Evolutionary conservation across 2,888 invertebrate genomes (phyloP).

Genomic region (Ophioninae sp.): DNA sequence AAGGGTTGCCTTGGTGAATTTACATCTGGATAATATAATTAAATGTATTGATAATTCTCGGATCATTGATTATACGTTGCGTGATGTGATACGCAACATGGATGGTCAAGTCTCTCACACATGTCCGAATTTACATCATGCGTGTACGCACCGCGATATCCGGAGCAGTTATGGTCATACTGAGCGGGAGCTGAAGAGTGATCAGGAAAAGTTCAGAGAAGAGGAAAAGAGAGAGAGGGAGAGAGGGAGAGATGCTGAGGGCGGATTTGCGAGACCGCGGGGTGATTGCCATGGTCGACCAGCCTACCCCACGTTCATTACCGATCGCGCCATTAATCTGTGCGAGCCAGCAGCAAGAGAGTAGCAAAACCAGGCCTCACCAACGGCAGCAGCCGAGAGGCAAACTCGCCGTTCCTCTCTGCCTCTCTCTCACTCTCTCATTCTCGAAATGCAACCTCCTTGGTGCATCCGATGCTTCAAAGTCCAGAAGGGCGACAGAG

Average conservation of each 20-base stretch:
- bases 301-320: slow-evolving; percentile 73
- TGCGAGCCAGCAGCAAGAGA: slow-evolving; percentile 61
- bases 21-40: too few relatives aligned
- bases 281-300: slow-evolving; percentile 72
- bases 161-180: slow-evolving; percentile 48
- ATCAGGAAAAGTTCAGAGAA: slow-evolving; percentile 48
- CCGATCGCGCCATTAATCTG: slow-evolving; percentile 78
- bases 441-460: slow-evolving; percentile 11
- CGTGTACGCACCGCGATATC: slow-evolving; percentile 53
- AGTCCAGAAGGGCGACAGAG: slow-evolving; percentile 17
- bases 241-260: slow-evolving; percentile 54
- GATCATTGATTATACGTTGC: too few relatives aligned
- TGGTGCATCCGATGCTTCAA: slow-evolving; percentile 31
- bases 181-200: slow-evolving; percentile 39
- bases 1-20: too few relatives aligned
- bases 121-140: slow-evolving; percentile 8
- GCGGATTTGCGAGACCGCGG: slow-evolving; percentile 72
- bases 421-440: slow-evolving; percentile 12
- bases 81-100: too few relatives aligned
- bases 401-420: slow-evolving; percentile 22
- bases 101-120: neutral
- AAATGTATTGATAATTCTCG: too few relatives aligned
- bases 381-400: slow-evolving; percentile 49
- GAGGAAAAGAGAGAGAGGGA: slow-evolving; percentile 6
- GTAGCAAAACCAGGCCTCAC: slow-evolving; percentile 51